A percentile compares a stretch with the other conserved stretches of the same genome.
Conservation (phyloP, 2,888 invertebrate genomes). For the Drosophila ezoana region DNA sequence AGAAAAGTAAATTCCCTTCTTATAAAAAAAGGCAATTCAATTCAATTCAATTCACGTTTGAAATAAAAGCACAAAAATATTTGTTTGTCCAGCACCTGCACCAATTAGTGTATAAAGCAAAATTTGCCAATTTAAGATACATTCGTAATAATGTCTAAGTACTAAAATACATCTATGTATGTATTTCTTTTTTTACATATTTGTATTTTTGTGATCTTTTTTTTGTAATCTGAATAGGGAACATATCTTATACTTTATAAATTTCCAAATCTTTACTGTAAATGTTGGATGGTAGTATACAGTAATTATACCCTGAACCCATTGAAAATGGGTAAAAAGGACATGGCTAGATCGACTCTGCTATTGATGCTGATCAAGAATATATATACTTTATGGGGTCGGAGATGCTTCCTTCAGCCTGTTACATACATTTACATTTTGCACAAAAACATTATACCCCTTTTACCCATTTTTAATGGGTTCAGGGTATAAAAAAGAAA, state of each 20-base stretch:
- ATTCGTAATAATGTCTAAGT: neutral
- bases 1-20: conserved; percentile 51
- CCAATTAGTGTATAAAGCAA: conserved; percentile 28
- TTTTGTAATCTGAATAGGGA: neutral
- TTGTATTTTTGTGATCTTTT: neutral
- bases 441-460: too few species aligned
- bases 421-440: too few species aligned
- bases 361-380: too few species aligned
- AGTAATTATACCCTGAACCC: too few species aligned
- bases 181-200: conserved; percentile 6
- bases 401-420: too few species aligned
- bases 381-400: too few species aligned
- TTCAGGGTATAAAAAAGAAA: too few species aligned
- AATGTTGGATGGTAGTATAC: neutral
- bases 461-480: too few species aligned
- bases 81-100: conserved; percentile 53
- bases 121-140: neutral
- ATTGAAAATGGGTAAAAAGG: too few species aligned
- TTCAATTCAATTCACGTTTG: conserved; percentile 22
- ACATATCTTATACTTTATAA: neutral
- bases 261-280: neutral
- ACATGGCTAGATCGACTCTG: too few species aligned
- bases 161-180: neutral
- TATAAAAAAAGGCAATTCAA: conserved; percentile 12
- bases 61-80: conserved; percentile 41